Evolutionary conservation across 2,797 vertebrate species (phyloP), one percentile per base, ranked within the genome.

Genomic region (Gymnothorax reevesii): DNA sequence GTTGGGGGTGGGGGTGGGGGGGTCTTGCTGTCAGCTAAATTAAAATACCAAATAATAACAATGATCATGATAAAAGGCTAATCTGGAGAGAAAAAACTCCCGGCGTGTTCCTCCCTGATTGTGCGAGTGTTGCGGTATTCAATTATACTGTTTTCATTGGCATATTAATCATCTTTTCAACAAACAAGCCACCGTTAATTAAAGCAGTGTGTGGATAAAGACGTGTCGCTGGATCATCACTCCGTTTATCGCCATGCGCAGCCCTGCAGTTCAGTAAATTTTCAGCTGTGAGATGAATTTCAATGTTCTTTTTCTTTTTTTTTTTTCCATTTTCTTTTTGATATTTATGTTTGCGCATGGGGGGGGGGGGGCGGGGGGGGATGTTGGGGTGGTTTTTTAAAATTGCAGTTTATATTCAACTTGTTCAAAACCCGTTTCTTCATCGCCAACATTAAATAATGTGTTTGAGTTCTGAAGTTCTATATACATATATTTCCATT

Each of bases 121-220:
- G 97, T 97, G 97, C 93, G 96, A 96, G 96, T 98, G 97, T 98
- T 98, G 97, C 97, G 95, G 96, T 99, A 99, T 99, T 99, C 97
- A 99, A 98, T 99, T 99, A 99, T 98, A 97, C 97, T 97, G 98
- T 99, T 99, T 98, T 98, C 98, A 98, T 97, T 99, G 98, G 98
- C 98, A 98, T 99, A 99, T 99, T 99, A 99, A 99, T 99, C 98
- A 99, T 99, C 98, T 99, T 99, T 99, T 99, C 97, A 99, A 98
- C 98, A 99, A 99, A 99, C 98, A 99, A 98, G 97, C 97, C 94
- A 54, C 96, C 94, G 95, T 99, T 99, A 99, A 99, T 99, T 99
- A 99, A 99, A 99, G 97, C 97, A 98, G 97, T 98, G 97, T 97
- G 95, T 97, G 97, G 98, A 99, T 99, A 98, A 99, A 99, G 98